A percentile compares a stretch with the other conserved stretches of the same genome.
Conservation (phyloP, 2,113 vertebrate genomes). For the Gyps fulvus region DNA sequence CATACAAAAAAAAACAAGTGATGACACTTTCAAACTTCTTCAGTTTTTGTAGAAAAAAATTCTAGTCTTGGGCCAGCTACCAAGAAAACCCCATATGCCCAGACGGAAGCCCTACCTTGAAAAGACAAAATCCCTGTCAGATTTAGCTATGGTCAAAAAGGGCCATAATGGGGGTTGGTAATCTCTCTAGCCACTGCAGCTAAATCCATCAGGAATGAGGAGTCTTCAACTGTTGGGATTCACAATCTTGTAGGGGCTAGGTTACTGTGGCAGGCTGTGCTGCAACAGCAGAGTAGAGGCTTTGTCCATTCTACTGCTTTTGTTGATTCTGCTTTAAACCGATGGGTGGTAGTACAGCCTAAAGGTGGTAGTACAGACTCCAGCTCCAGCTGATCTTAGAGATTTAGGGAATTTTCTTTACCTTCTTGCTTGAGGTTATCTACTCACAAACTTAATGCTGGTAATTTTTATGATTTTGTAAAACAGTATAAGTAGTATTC, state of each 20-base stretch:
- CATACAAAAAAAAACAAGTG: rapidly evolving
- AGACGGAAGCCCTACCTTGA: neutral
- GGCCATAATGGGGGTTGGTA: rapidly evolving
- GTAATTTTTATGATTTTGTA: neutral
- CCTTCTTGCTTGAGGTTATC: neutral
- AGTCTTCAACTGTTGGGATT: neutral
- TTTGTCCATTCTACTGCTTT: neutral
- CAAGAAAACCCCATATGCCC: neutral
- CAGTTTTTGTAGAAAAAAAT: neutral
- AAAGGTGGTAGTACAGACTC: neutral
- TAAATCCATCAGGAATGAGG: neutral
- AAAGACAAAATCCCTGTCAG: neutral
- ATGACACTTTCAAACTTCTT: neutral
- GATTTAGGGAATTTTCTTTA: neutral
- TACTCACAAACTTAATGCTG: neutral
- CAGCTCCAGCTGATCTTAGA: neutral
- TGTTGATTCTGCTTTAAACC: neutral
- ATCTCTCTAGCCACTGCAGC: neutral
- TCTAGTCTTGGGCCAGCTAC: neutral
- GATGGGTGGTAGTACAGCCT: constrained; percentile 13
- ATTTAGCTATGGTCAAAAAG: neutral
- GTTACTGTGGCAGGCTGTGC: neutral
- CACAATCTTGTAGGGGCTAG: neutral
- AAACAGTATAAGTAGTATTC: neutral
- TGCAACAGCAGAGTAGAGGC: neutral